These are phyloP conservation scores for Chanos chanos DNA, from an alignment of 2,797 vertebrate genomes.

Conservation along the genomic window DNA sequence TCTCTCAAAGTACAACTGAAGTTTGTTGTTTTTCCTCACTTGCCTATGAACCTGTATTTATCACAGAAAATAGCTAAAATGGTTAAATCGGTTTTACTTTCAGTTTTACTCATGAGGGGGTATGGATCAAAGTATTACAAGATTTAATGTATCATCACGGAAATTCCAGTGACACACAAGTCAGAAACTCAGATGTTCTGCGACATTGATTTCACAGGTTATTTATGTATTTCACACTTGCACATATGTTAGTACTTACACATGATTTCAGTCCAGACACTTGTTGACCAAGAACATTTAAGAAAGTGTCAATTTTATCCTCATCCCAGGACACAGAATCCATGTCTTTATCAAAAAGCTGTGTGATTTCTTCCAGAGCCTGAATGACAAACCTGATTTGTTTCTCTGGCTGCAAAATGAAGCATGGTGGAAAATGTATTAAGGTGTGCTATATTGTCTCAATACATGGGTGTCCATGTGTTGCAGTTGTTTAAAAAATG, in stretches of 20 bases:
- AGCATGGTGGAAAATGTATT: neutral
- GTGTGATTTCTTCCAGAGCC: constrained; percentile 45
- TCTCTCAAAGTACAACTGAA: constrained; percentile 55
- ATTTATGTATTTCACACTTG: too few relatives aligned
- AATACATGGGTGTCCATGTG: too few relatives aligned
- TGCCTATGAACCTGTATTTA: constrained; percentile 31
- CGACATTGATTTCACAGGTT: neutral
- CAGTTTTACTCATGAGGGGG: too few relatives aligned
- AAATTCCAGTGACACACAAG: too few relatives aligned
- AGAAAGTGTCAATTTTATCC: constrained; percentile 43
- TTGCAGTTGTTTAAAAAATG: too few relatives aligned
- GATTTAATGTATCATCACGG: too few relatives aligned
- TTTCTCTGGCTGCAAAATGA: constrained; percentile 43
- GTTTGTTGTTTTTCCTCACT: constrained; percentile 49
- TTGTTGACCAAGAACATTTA: constrained; percentile 47
- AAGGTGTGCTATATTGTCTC: neutral
- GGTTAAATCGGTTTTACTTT: too few relatives aligned
- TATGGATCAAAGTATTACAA: too few relatives aligned
- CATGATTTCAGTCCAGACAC: constrained; percentile 48
- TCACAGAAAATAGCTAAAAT: too few relatives aligned
- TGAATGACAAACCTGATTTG: constrained; percentile 51
- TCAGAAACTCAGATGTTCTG: too few relatives aligned
- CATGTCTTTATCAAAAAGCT: constrained; percentile 47
- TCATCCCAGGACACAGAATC: constrained; percentile 51
- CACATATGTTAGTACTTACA: constrained; percentile 56